phyloP scores from a whole-genome alignment of 2,113 vertebrate species.

The Rhinolophus ferrumequinum region DNA sequence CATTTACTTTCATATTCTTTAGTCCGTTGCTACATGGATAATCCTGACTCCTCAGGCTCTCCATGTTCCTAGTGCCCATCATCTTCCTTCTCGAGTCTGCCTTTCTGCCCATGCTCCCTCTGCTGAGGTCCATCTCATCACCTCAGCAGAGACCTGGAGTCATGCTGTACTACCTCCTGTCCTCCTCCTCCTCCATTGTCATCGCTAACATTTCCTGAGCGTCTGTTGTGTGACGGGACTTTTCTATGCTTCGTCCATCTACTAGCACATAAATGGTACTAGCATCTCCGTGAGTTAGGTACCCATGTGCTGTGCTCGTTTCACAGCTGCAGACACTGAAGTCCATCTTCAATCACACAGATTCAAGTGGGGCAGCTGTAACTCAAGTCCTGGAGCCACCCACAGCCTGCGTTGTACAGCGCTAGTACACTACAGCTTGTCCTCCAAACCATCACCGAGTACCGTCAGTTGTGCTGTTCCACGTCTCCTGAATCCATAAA shows the following conservation, averaged over 20 bases:
- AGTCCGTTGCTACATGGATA: background rate
- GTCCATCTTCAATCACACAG: background rate
- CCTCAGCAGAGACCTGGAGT: background rate
- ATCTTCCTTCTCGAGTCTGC: background rate
- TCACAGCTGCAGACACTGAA: background rate
- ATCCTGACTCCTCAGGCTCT: background rate
- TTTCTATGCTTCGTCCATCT: background rate
- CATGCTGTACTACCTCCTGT: background rate
- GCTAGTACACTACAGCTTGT: background rate
- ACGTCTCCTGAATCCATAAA: background rate
- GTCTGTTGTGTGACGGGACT: background rate
- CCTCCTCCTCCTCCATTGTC: background rate
- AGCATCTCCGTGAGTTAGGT: background rate
- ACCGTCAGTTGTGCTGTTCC: background rate
- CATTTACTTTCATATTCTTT: background rate
- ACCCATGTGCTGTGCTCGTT: background rate
- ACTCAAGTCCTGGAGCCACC: background rate
- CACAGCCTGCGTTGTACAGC: background rate
- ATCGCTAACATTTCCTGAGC: background rate
- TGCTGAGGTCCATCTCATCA: background rate
- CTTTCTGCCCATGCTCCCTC: background rate
- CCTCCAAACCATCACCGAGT: background rate
- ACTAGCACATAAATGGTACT: background rate
- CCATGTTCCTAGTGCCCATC: background rate
- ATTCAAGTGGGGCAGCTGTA: background rate